Conservation (phyloP, 2,888 invertebrate species). For the Hartigia nigra region DNA sequence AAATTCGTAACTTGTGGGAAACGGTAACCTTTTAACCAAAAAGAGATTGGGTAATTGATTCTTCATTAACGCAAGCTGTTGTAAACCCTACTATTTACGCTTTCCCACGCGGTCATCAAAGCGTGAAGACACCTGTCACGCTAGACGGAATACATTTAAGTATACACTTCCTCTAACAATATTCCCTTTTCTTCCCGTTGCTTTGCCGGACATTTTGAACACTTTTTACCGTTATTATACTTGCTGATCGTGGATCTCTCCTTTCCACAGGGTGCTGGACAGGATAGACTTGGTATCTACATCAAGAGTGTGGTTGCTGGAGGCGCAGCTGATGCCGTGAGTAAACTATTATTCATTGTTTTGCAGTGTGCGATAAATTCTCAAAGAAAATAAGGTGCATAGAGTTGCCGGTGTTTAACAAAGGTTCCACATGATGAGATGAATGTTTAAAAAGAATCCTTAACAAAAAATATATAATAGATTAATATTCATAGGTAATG, state of each 20-base stretch:
- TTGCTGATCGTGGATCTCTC: constrained; percentile 65
- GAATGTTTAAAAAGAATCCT: not conserved
- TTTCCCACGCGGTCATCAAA: constrained; percentile 33
- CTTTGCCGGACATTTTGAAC: constrained; percentile 22
- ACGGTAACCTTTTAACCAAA: not conserved
- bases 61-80: not conserved
- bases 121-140: constrained; percentile 38
- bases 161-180: constrained; percentile 34
- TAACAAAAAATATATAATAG: not conserved
- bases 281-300: constrained; percentile 93
- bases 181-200: constrained; percentile 24
- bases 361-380: not conserved
- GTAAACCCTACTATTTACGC: constrained; percentile 10
- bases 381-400: not conserved
- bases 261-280: constrained; percentile 74
- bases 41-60: not conserved
- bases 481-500: not conserved
- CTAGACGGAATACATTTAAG: constrained; percentile 35
- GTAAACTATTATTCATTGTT: constrained; percentile 36
- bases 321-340: constrained; percentile 85
- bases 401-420: not conserved
- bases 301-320: constrained; percentile 98
- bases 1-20: not conserved
- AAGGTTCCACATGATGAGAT: not conserved
- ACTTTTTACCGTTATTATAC: constrained; percentile 37